Evolutionary conservation across 2,797 vertebrate species (phyloP), one percentile per base, ranked within the genome.

Genomic region (Melanotaenia nigrans): DNA sequence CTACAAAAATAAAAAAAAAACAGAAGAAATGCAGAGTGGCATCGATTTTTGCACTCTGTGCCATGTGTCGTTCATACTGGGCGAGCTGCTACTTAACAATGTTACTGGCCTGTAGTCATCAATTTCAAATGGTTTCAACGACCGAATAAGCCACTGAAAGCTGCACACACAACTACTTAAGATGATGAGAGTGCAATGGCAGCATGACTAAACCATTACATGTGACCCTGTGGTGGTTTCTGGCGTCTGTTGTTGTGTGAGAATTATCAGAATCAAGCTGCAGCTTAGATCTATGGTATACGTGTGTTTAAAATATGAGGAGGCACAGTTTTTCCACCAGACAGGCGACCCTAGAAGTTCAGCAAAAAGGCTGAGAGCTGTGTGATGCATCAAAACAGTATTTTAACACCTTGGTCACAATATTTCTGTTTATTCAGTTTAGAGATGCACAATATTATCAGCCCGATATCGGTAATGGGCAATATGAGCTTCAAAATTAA

Each of bases 11-110:
- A 6, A 85, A 79, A 47, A 79, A 47, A 88, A 18, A 78, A 82
- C 82, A 90, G 89, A 86, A 80, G 51, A 87, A 86, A 90, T 87
- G 87, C 87, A 83, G 71, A 76, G 76, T 42, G 65, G 51, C 81
- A 93, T 93, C 90, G 92, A 94, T 93, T 93, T 89, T 75, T 83
- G 65, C 88, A 67, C 83, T 81, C 80, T 82, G 83, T 70, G 89
- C 70, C 82, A 69, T 80, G 82, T 86, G 90, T 79, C 87, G 82
- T 76, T 92, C 88, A 84, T 86, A 86, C 81, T 56, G 88, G 80
- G 87, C 75, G 61, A 89, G 82, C 85, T 79, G 83, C 85, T 82
- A 90, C 87, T 93, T 90, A 90, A 90, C 89, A 88, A 86, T 74
- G 83, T 89, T 33, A 73, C 80, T 61, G 78, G 86, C 87, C 91